Conservation (phyloP, 2,797 vertebrate species). For the Stomatorhinus walkeri region DNA sequence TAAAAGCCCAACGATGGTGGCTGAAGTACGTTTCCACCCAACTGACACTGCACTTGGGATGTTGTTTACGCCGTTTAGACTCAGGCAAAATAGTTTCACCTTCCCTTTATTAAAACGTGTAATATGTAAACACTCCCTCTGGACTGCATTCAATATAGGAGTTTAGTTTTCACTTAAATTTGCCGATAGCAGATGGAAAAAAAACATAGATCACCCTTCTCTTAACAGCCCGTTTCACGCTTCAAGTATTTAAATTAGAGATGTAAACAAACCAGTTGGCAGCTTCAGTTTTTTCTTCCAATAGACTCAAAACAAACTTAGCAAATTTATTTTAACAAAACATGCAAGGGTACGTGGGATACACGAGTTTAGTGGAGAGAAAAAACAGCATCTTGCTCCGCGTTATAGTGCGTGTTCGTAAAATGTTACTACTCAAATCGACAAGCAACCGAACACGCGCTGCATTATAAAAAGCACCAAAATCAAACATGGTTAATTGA, state of each 20-base stretch:
- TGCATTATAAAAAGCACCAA: not conserved
- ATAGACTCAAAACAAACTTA: not conserved
- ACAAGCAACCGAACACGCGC: not conserved
- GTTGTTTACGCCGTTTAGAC: not conserved
- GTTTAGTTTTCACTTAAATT: not conserved
- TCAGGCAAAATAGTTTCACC: not conserved
- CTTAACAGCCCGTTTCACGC: not conserved
- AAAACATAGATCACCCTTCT: not conserved
- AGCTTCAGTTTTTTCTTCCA: not conserved
- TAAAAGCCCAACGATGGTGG: slow-evolving; percentile 10
- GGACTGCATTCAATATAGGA: not conserved
- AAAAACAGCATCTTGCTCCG: not conserved
- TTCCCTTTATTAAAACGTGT: not conserved
- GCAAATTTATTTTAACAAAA: not conserved
- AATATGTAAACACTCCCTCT: not conserved
- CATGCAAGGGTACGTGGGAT: not conserved
- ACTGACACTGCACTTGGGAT: not conserved
- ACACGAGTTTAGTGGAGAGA: not conserved
- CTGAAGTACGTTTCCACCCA: not conserved
- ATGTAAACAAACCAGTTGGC: slow-evolving; percentile 3
- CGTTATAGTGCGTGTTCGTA: not conserved
- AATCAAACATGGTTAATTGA: not conserved
- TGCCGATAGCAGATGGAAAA: not conserved
- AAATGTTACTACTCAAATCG: not conserved
- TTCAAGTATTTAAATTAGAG: not conserved